Percentiles rank a stretch among this genome's conserved stretches.
phyloP scores from a whole-genome alignment of 1,140 invertebrate species.

The Maniola jurtina region DNA sequence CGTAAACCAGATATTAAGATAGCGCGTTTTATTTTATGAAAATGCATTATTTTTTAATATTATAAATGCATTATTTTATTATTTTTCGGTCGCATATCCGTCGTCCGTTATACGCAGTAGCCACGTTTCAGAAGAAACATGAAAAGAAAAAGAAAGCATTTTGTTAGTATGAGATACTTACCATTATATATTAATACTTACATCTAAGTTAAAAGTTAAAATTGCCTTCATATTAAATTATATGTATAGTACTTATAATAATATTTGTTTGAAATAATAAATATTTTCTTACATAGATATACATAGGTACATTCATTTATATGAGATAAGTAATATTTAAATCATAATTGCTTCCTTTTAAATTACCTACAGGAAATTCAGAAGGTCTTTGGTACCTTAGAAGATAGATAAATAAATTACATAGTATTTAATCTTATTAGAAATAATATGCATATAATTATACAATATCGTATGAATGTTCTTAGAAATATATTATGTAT shows the following conservation, averaged over 20 bases:
- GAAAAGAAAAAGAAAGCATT: slow-evolving; percentile 81
- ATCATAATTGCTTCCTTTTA: background rate
- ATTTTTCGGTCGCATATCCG: slow-evolving; percentile 50
- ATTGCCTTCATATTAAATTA: slow-evolving; percentile 17
- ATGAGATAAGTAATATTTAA: background rate
- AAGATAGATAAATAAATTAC: too few species aligned
- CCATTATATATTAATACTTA: slow-evolving; percentile 32
- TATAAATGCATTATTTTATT: slow-evolving; percentile 47
- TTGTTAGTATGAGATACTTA: slow-evolving; percentile 73
- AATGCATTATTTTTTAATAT: slow-evolving; percentile 53
- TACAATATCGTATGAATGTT: too few species aligned
- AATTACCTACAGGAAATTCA: background rate
- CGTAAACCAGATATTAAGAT: slow-evolving; percentile 77
- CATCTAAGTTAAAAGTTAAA: slow-evolving; percentile 47
- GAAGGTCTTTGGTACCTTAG: background rate
- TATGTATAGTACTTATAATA: slow-evolving; percentile 3
- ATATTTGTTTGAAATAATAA: background rate
- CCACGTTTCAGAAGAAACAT: slow-evolving; percentile 77
- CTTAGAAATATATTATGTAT: too few species aligned
- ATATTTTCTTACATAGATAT: background rate
- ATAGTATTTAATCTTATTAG: too few species aligned
- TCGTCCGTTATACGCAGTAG: slow-evolving; percentile 62
- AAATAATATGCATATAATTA: background rate
- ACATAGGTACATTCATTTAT: background rate
- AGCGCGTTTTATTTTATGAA: slow-evolving; percentile 45